These are phyloP conservation scores for Dipodomys spectabilis DNA, from an alignment of 2,113 vertebrate genomes.

Conservation along the genomic window DNA sequence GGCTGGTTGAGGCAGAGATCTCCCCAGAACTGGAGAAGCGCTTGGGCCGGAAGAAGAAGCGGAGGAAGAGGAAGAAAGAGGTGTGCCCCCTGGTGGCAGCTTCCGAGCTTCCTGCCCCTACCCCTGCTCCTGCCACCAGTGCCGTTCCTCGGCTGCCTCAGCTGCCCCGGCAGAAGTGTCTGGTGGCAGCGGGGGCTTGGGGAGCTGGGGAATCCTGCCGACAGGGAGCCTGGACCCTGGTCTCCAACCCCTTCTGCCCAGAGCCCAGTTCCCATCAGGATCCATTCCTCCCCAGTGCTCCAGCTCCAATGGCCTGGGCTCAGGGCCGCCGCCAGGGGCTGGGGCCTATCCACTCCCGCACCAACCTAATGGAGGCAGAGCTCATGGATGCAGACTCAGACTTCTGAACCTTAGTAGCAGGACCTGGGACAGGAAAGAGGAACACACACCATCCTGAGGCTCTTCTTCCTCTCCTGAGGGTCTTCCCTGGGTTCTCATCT, in stretches of 20 bases:
- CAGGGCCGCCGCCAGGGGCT: slow-evolving; percentile 85
- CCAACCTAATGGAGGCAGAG: slow-evolving; percentile 95
- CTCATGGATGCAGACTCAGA: slow-evolving; percentile 95
- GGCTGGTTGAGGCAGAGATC: slow-evolving; percentile 94
- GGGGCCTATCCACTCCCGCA: slow-evolving; percentile 93
- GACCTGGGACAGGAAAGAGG: background rate
- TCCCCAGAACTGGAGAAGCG: slow-evolving; percentile 93
- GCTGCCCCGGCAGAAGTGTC: slow-evolving; percentile 90
- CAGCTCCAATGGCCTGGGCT: slow-evolving; percentile 79
- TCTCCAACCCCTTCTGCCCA: slow-evolving; percentile 86
- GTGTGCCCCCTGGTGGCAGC: slow-evolving; percentile 77
- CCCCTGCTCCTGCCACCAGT: slow-evolving; percentile 79
- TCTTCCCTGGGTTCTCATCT: background rate
- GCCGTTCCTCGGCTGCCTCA: slow-evolving; percentile 92
- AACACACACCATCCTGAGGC: background rate
- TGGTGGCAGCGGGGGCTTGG: slow-evolving; percentile 84
- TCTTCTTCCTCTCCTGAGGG: slow-evolving; percentile 25
- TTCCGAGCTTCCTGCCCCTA: slow-evolving; percentile 71
- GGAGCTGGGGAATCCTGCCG: slow-evolving; percentile 66
- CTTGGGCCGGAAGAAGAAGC: slow-evolving; percentile 89
- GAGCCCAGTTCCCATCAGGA: slow-evolving; percentile 77
- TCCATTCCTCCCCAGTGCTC: slow-evolving; percentile 46
- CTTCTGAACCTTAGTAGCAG: slow-evolving; percentile 85
- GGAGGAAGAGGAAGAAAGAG: slow-evolving; percentile 93
- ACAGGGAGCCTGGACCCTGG: slow-evolving; percentile 79